A percentile compares a stretch with the other conserved stretches of the same genome.
These are phyloP conservation scores for Centropyge bicolor DNA, from an alignment of 2,797 vertebrate genomes.

Conservation along the genomic window DNA sequence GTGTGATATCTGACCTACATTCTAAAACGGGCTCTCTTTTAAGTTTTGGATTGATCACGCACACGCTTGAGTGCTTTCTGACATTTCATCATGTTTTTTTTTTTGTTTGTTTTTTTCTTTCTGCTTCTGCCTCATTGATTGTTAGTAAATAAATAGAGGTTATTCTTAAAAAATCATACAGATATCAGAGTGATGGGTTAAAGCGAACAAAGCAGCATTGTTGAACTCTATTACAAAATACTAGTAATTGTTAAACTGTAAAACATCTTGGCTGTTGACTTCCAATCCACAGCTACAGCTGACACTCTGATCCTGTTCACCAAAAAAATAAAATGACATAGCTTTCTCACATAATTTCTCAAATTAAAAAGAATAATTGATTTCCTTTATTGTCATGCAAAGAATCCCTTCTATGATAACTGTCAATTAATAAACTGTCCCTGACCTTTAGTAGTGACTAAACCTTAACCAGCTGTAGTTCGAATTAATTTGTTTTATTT, in stretches of 20 bases:
- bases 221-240: neutral
- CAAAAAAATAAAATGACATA: neutral
- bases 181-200: neutral
- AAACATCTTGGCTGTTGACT: neutral
- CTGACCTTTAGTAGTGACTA: too few relatives aligned
- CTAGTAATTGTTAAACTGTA: neutral
- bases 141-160: neutral
- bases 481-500: too few relatives aligned
- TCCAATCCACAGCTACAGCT: neutral
- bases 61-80: conserved; percentile 5
- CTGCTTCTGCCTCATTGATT: neutral
- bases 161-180: neutral
- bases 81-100: conserved; percentile 5
- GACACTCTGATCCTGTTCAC: neutral
- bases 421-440: neutral
- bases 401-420: neutral
- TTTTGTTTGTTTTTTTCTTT: neutral
- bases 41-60: conserved; percentile 32
- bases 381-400: neutral
- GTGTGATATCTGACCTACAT: conserved; percentile 64
- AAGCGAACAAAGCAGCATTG: neutral
- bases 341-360: neutral
- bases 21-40: conserved; percentile 29
- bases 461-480: too few relatives aligned
- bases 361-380: neutral